Conservation (phyloP, 2,888 invertebrate genomes). For the Magallana nippona region DNA sequence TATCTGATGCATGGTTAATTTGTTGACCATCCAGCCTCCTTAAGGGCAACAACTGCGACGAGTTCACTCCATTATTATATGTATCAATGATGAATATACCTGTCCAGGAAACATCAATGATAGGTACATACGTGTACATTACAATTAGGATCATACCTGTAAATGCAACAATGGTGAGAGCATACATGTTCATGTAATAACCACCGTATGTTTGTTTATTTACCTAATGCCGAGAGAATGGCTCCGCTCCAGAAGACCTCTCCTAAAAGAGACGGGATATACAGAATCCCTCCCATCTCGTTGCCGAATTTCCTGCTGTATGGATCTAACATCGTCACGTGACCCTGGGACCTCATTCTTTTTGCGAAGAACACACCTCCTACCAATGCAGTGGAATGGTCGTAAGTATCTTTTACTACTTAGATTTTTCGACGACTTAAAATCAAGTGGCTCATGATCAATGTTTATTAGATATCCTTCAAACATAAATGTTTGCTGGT, state of each 20-base stretch:
- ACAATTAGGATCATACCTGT: not conserved
- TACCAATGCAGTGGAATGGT: slow-evolving; percentile 72
- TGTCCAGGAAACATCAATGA: too few relatives aligned
- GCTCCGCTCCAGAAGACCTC: slow-evolving; percentile 99
- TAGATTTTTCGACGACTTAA: too few relatives aligned
- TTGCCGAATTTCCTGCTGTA: slow-evolving; percentile 97
- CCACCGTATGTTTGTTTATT: slow-evolving; percentile 62
- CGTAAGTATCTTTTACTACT: too few relatives aligned
- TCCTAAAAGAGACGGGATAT: slow-evolving; percentile 96
- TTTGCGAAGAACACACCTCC: slow-evolving; percentile 99
- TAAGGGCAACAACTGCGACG: not conserved
- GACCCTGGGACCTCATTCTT: slow-evolving; percentile 97
- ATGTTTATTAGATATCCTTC: too few relatives aligned
- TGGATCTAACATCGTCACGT: slow-evolving; percentile 99
- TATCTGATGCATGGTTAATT: too few relatives aligned
- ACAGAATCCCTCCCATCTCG: slow-evolving; percentile 97
- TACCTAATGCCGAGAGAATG: slow-evolving; percentile 94
- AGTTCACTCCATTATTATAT: not conserved
- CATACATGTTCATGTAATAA: not conserved
- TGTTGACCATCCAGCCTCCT: too few relatives aligned
- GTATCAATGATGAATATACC: too few relatives aligned
- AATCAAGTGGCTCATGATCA: too few relatives aligned
- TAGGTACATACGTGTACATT: not conserved
- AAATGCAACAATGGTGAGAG: not conserved
- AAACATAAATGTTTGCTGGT: too few relatives aligned